phyloP scores from a whole-genome alignment of 2,113 vertebrate species.

The Hippotragus niger region DNA sequence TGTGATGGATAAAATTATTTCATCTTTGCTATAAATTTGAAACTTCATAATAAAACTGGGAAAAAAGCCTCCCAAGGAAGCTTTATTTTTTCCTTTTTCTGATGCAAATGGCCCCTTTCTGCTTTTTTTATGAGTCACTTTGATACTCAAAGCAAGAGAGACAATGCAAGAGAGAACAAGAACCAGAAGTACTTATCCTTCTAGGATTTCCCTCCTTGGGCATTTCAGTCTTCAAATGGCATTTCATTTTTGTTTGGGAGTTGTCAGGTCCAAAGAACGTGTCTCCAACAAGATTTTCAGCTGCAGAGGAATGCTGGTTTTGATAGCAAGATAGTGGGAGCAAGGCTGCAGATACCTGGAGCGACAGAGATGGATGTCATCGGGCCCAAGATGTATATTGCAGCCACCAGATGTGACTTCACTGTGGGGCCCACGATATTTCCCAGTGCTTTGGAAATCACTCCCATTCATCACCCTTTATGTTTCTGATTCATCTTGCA shows the following conservation, averaged over 20 bases:
- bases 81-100: neutral
- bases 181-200: neutral
- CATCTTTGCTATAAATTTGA: neutral
- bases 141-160: neutral
- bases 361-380: slow-evolving; percentile 27
- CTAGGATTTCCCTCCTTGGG: neutral
- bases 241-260: neutral
- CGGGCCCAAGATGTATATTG: neutral
- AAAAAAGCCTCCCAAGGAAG: neutral
- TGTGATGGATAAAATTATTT: neutral
- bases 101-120: neutral
- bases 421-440: neutral
- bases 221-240: neutral
- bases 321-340: neutral
- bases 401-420: slow-evolving; percentile 36
- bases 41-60: neutral
- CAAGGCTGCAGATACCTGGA: neutral
- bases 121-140: neutral
- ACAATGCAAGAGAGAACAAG: neutral
- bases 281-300: neutral
- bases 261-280: neutral
- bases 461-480: slow-evolving; percentile 52
- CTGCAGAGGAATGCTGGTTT: neutral
- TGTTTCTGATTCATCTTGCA: slow-evolving; percentile 46
- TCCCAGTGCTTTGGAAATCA: slow-evolving; percentile 30